phyloP scores from a whole-genome alignment of 2,113 vertebrate genomes.

The Cyprinus carpio region DNA sequence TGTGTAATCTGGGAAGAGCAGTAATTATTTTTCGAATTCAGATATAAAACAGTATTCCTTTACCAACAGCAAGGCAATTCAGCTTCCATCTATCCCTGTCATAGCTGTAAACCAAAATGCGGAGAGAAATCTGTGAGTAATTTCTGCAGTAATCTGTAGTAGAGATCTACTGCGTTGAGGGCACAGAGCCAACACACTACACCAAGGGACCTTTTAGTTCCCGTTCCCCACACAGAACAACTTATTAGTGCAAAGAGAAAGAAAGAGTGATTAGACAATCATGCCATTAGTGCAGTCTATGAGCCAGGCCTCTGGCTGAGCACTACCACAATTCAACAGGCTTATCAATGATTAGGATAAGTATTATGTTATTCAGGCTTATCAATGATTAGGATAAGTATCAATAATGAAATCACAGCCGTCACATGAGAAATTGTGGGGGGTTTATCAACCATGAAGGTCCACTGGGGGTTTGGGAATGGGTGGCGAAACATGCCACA shows the following conservation, averaged over 20 bases:
- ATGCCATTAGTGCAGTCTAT: conserved; percentile 57
- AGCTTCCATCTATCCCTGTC: conserved; percentile 6
- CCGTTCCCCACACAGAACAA: conserved; percentile 54
- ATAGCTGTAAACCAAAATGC: not conserved
- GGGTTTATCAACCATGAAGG: conserved; percentile 45
- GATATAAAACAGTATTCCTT: not conserved
- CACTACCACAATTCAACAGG: conserved; percentile 59
- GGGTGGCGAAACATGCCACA: conserved; percentile 47
- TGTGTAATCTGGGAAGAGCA: not conserved
- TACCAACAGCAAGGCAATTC: not conserved
- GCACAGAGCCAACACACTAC: conserved; percentile 42
- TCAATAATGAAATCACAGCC: conserved; percentile 65
- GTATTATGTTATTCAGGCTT: conserved; percentile 49
- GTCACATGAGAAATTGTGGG: conserved; percentile 40
- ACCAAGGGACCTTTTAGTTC: conserved; percentile 56
- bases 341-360: conserved; percentile 71
- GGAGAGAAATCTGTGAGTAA: conserved; percentile 73
- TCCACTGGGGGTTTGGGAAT: conserved; percentile 26
- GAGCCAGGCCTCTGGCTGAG: conserved; percentile 54
- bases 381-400: conserved; percentile 70
- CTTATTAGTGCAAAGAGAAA: conserved; percentile 64
- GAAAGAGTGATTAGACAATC: conserved; percentile 73
- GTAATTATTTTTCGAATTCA: not conserved
- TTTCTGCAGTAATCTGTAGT: conserved; percentile 70
- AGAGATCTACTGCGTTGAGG: conserved; percentile 47